Evolutionary conservation across 37 sponge, comb jelly and placozoan genomes (phyloP).

Genomic region (Ephydatia muelleri): DNA sequence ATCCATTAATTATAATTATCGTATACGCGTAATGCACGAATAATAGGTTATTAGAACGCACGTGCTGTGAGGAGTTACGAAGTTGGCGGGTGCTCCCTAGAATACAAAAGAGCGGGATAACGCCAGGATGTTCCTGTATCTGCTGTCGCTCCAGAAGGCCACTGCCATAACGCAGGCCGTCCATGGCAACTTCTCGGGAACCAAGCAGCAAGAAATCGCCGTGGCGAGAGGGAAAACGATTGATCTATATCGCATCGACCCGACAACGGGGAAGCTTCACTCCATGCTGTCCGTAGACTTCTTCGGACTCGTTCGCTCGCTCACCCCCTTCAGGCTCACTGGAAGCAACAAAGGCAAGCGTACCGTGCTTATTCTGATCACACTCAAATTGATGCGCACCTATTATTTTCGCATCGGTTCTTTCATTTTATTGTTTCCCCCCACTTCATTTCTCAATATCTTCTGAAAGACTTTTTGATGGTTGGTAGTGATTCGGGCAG

Average conservation of each 20-base stretch:
- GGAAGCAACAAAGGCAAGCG: slow-evolving; percentile 84
- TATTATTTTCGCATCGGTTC: neutral
- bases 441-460: no score
- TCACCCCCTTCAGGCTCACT: slow-evolving; percentile 89
- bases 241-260: slow-evolving; percentile 88
- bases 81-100: neutral
- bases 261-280: slow-evolving; percentile 94
- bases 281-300: slow-evolving; percentile 80
- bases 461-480: slow-evolving; percentile 94
- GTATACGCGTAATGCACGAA: no score
- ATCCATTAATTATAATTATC: no score
- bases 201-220: slow-evolving; percentile 93
- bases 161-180: slow-evolving; percentile 85
- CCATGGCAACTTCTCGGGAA: slow-evolving; percentile 97
- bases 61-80: neutral
- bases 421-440: neutral
- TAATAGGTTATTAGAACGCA: neutral
- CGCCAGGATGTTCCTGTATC: slow-evolving; percentile 86
- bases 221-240: slow-evolving; percentile 85
- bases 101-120: neutral
- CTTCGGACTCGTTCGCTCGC: slow-evolving; percentile 87
- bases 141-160: slow-evolving; percentile 91
- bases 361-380: neutral
- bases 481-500: slow-evolving; percentile 97
- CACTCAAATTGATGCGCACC: slow-evolving; percentile 35